A percentile compares a stretch with the other conserved stretches of the same genome.
Conservation (phyloP, 2,113 vertebrate genomes). For the Ptychochromis oligacanthus region DNA sequence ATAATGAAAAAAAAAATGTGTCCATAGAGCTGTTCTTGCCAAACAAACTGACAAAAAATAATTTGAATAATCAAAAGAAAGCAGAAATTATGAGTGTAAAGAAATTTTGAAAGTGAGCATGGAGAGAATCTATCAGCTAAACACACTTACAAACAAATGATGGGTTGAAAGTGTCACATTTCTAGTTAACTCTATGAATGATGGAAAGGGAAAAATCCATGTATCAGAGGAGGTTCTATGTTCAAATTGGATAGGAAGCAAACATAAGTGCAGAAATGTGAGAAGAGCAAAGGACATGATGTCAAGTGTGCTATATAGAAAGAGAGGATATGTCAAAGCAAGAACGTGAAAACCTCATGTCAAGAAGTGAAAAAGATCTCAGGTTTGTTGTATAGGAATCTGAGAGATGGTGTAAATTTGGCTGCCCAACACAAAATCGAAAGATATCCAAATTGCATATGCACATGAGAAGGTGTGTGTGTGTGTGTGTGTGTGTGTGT, state of each 20-base stretch:
- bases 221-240: not conserved
- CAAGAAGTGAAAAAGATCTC: not conserved
- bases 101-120: not conserved
- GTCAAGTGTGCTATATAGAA: not conserved
- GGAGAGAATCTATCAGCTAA: not conserved
- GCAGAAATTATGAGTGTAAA: not conserved
- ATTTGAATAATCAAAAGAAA: not conserved
- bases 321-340: slow-evolving; percentile 35
- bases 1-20: not conserved
- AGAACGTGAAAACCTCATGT: not conserved
- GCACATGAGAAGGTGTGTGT: slow-evolving; percentile 16
- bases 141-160: not conserved
- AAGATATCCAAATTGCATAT: slow-evolving; percentile 31
- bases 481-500: no score
- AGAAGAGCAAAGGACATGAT: slow-evolving; percentile 4
- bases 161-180: not conserved
- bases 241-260: not conserved
- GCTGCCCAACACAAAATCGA: not conserved
- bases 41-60: not conserved
- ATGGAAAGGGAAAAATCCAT: not conserved
- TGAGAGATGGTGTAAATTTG: not conserved
- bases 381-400: not conserved
- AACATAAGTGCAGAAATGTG: not conserved
- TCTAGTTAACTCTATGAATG: slow-evolving; percentile 1
- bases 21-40: not conserved